A percentile compares a stretch with the other conserved stretches of the same genome.
Evolutionary conservation across 2,113 vertebrate species (phyloP).

Genomic region (Channa maculata): DNA sequence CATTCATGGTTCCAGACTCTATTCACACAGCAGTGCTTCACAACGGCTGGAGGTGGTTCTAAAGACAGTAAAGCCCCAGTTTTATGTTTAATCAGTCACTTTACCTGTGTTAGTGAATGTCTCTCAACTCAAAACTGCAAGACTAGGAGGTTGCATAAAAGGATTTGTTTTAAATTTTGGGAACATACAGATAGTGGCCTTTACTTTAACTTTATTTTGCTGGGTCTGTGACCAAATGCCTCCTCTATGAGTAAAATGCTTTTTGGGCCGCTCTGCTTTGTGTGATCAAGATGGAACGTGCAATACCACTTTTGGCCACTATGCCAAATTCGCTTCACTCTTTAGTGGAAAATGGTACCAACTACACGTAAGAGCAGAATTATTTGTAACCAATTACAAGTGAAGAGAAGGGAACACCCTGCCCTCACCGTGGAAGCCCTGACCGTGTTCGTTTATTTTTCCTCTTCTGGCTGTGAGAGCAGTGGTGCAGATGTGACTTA

Average conservation of each 20-base stretch:
- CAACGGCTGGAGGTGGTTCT: constrained; percentile 7
- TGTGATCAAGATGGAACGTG: no score
- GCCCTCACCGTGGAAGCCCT: constrained; percentile 52
- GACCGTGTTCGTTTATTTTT: constrained; percentile 52
- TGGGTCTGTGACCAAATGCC: no score
- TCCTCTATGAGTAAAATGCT: no score
- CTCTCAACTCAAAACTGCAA: not conserved
- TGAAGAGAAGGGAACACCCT: not conserved
- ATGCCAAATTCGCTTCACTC: not conserved
- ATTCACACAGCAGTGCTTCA: constrained; percentile 2
- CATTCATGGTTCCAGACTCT: constrained; percentile 59
- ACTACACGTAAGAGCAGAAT: not conserved
- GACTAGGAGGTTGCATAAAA: no score
- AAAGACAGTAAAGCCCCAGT: not conserved
- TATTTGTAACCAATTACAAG: not conserved
- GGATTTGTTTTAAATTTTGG: no score
- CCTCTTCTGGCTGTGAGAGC: constrained; percentile 45
- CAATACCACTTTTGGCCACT: no score
- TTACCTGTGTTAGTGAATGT: not conserved
- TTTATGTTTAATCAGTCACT: not conserved
- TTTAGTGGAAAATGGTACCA: constrained; percentile 11
- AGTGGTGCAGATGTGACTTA: constrained; percentile 63
- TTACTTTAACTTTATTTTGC: no score
- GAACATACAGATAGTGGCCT: no score
- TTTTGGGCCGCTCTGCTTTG: no score